Base-by-base conservation (phyloP, 2,113 vertebrate genomes). In the Trematocara stigmaticum region DNA sequence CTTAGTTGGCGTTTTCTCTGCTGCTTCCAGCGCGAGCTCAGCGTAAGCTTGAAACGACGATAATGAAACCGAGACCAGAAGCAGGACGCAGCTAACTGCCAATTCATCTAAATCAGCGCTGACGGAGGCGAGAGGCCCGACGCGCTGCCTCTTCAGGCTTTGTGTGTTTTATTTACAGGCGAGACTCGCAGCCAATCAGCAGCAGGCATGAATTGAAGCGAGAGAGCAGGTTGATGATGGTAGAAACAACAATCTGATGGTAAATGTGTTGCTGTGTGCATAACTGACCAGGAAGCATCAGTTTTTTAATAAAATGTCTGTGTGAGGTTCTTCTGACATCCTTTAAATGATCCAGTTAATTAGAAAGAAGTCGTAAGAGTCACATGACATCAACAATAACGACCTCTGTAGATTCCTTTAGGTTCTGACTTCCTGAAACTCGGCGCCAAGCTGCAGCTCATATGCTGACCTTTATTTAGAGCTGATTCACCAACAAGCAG, bases 1-100 rank as follows among this genome's bases (percentile, higher is more conserved):
- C 18, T n/a, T 40, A 3, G 4, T 0, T 0, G 0, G 34, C 20
- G 34, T 20, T 64, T 64, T 64, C 34, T 38, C 34, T 38, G 59
- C 59, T 38, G 59, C 34, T 38, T 64, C 0, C 59, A 66, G 10
- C 3, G 10, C 20, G 61, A 38, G 61, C 35, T 40, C 40, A 29
- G 26, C 26, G 26, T 6, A 47, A 3, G 5, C 12, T 71, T 16
- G 20, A 71, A 71, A 45, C 13, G 16, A 7, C 40, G 31, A 23
- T 4, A 71, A 18, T 49, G 9, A 74, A 47, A 47, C 64, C 6
- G 16, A 47, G 13, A 16, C 5, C 40, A 45, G 23, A 74, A 29
- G 13, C 66, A 29, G 12, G 42, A 6, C 1, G 13, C 40, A 6
- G 12, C 51, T 0, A 53, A n/a, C 57, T 34, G 13, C 3, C 2